Evolutionary conservation across 2,888 invertebrate species (phyloP), one percentile per base, ranked within the genome.

Genomic region (Diplolepis rosae): DNA sequence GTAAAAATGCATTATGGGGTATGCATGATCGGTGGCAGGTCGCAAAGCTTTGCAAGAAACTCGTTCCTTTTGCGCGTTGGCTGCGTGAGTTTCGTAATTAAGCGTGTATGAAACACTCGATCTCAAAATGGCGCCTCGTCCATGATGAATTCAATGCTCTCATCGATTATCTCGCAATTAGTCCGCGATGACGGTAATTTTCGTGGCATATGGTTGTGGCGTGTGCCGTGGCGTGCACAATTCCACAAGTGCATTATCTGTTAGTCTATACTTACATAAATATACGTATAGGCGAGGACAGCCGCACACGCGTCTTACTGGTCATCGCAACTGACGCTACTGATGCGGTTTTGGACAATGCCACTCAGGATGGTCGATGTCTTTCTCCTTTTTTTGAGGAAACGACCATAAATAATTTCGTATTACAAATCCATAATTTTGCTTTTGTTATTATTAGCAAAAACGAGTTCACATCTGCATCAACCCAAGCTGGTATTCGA

Each of bases 271-370:
- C 78, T 83, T 84, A 83, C 77, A 78, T 82, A 78, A 81, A 82
- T 81, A 80, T 78, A 82, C 74, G 77, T 75, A 73, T 72, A 79
- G 76, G 77, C 76, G 78, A 80, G 77, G 79, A 79, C 80, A 79
- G 79, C 73, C 84, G 84, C 84, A 84, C 83, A 84, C 82, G 85
- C 77, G 76, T 82, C 83, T 82, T 82, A 80, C 61, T 79, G 80
- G 77, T 79, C 78, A 77, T 80, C 73, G 76, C 84, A 84, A 83
- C 85, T 86, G 86, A 84, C 86, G 86, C 82, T 85, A 84, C 85
- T 86, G 85, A 84, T 86, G 86, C 82, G 85, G 85, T 84, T 87
- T 84, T 78, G 80, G 81, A 85, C 87, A 87, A 87, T 84, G 77
- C 78, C 79, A 77, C 72, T 73, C 71, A 68, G 42, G 72, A 77